Evolutionary conservation across 2,797 vertebrate species (phyloP).

Genomic region (Coluber constrictor): DNA sequence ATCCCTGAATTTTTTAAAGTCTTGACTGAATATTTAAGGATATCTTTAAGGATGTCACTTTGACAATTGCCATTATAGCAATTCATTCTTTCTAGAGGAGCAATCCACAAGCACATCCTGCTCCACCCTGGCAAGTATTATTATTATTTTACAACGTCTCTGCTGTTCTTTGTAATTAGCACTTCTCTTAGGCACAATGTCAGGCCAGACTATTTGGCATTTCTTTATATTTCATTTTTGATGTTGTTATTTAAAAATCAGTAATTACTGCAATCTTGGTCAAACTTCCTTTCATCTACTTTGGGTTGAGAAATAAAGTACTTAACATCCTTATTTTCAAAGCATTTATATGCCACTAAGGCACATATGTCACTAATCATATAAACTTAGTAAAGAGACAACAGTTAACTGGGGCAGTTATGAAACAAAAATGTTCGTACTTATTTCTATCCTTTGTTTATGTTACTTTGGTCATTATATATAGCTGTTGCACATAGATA

Average conservation of each 20-base stretch:
- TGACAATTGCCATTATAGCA: not conserved
- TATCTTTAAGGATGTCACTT: not conserved
- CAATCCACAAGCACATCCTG: fast-evolving
- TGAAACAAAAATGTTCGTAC: not conserved
- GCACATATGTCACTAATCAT: not conserved
- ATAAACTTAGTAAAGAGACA: not conserved
- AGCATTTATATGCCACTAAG: not conserved
- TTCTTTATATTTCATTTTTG: conserved; percentile 6
- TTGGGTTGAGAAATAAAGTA: conserved; percentile 22
- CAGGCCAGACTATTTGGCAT: conserved; percentile 1
- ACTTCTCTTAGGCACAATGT: not conserved
- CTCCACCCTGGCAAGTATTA: conserved; percentile 10
- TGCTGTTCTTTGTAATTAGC: not conserved
- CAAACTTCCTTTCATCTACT: conserved; percentile 8
- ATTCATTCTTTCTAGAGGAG: not conserved
- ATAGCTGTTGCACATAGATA: not conserved
- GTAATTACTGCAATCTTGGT: conserved; percentile 29
- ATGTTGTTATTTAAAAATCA: conserved; percentile 1
- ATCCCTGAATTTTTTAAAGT: not conserved
- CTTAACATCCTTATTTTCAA: conserved; percentile 5
- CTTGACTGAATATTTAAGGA: not conserved
- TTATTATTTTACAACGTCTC: conserved; percentile 24
- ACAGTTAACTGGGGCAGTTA: not conserved
- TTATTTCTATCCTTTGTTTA: not conserved
- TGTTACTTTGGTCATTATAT: not conserved